Evolutionary conservation across 2,888 invertebrate genomes (phyloP), one percentile per base, ranked within the genome.

Genomic region (Apamea epomidion): DNA sequence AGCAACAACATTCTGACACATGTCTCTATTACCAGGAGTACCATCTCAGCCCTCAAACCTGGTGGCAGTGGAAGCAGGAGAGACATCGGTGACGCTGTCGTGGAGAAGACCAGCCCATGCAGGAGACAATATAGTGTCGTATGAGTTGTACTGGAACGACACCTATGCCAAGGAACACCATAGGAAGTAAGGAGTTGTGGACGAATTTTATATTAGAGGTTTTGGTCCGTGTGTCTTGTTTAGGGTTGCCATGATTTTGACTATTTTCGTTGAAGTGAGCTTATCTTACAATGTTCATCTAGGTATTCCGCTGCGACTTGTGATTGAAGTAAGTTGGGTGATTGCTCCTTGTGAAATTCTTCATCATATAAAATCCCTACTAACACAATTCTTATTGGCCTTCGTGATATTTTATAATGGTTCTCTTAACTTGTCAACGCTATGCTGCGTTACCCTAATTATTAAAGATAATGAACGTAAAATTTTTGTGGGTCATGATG

Each of bases 121-220:
- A 85, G 98, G 99, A 85, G 99, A 99, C 95, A 99, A 98, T 95
- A 99, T 99, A 94, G 98, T 99, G 88, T 99, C 99, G 92, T 99
- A 99, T 96, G 99, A 99, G 96, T 97, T 99, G 45, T 99, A 99
- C 95, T 99, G 99, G 99, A 99, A 99, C 97, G 99, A 99, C 94
- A 99, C 99, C 48, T 99, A 99, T 92, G 99, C 99, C 76, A 98
- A 99, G 97, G 98, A 98, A 94, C 98, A 98, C 94, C 98, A 98
- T 95, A 98, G 98, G 94, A 98, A 98, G 98, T 98, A 92, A 97
- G 97, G 93, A 76, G 16, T 51, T n/a, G 45, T 48, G 18, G 4
- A 58, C 5, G 12, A 58, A 3, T 14, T 54, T 64, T n/a, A 2
- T 29, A 48, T 32, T 48, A 25, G 8, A 32, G 32, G 14, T 64